Evolutionary conservation across 2,888 invertebrate species (phyloP).

Genomic region (Drosophila subquinaria): DNA sequence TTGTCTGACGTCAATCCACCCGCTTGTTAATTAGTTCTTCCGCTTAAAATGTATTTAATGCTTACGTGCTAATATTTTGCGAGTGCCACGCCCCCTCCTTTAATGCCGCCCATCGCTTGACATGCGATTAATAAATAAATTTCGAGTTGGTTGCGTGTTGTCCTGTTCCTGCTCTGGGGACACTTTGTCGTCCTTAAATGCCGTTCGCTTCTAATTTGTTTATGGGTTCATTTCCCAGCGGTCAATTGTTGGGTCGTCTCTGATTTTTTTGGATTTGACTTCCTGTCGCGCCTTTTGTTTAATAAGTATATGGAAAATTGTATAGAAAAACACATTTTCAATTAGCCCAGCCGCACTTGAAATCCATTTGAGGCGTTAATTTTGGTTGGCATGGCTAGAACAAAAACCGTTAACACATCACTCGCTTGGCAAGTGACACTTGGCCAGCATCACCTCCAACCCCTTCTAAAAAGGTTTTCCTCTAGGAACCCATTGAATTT

Average conservation of each 20-base stretch:
- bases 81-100: slow-evolving; percentile 27
- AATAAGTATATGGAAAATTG: slow-evolving; percentile 5
- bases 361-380: slow-evolving; percentile 77
- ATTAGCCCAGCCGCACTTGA: slow-evolving; percentile 79
- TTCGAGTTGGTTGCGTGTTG: slow-evolving; percentile 68
- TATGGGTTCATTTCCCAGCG: slow-evolving; percentile 84
- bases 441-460: slow-evolving; percentile 39
- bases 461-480: slow-evolving; percentile 35
- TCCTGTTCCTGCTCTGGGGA: slow-evolving; percentile 23
- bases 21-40: slow-evolving; percentile 78
- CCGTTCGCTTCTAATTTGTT: slow-evolving; percentile 72
- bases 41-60: slow-evolving; percentile 75
- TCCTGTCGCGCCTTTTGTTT: slow-evolving; percentile 56
- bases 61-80: slow-evolving; percentile 69
- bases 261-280: slow-evolving; percentile 61
- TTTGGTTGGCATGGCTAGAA: slow-evolving; percentile 56
- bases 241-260: slow-evolving; percentile 83
- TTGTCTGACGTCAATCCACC: slow-evolving; percentile 46
- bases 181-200: slow-evolving; percentile 61
- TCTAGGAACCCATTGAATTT: slow-evolving; percentile 47
- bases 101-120: slow-evolving; percentile 52
- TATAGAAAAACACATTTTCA: slow-evolving; percentile 62
- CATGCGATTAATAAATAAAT: slow-evolving; percentile 83
- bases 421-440: slow-evolving; percentile 81
- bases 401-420: slow-evolving; percentile 72